Base-by-base conservation (phyloP, 1,140 invertebrate genomes). In the Thaumatotibia leucotreta region DNA sequence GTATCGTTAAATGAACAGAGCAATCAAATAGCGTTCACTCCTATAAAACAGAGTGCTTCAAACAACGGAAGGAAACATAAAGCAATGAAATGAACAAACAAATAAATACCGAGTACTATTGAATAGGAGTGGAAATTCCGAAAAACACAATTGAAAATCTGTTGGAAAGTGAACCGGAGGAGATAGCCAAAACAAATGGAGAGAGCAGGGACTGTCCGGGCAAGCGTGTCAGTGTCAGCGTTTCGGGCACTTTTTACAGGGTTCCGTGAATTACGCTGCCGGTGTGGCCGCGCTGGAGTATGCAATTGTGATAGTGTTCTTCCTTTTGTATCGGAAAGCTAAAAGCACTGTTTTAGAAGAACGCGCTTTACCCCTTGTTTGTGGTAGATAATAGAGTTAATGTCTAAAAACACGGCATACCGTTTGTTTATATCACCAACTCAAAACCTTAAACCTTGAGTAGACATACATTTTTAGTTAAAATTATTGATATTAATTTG, bases 161-260 rank as follows among this genome's bases (percentile, higher is more conserved):
- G 52, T 75, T 70, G 49, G 63, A 70, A 67, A 72, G 73, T 64
- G 68, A 69, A 68, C 32, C 63, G 67, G 64, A 70, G 66, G 58
- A 69, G 64, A 75, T 67, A 72, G 74, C 65, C 69, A 74, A 76
- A 75, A 69, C 70, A 73, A 79, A 74, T 68, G 67, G 61, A 50
- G 64, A 64, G 68, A 65, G 73, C 76, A 82, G 82, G 80, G 82
- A 84, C 75, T 66, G 69, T 72, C 58, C 74, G 68, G 67, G 67
- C 71, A 88, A 81, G 70, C 86, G 78, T 88, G 84, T 86, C 85
- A 88, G 84, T 88, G 85, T 82, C 83, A 79, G 68, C 76, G 71
- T 77, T 76, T 77, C 75, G 74, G 68, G 70, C 70, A 68, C 73
- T 74, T 76, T 75, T 82, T 77, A 77, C 74, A 35, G 62, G 17